These are phyloP conservation scores for Bubalus kerabau DNA, from an alignment of 2,113 vertebrate species.

Conservation along the genomic window DNA sequence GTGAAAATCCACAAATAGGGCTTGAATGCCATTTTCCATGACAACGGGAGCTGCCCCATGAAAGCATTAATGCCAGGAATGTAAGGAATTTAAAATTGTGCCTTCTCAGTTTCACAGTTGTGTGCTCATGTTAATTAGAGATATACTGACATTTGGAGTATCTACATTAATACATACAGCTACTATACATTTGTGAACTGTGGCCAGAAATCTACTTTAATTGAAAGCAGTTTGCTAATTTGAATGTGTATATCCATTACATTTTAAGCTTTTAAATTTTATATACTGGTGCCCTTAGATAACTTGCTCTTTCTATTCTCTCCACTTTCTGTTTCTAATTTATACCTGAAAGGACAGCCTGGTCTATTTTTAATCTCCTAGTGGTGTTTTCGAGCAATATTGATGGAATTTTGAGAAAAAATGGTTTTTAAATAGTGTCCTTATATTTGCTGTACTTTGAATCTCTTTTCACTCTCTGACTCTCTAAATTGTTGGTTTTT, in stretches of 20 bases:
- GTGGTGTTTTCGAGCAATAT: slow-evolving; percentile 38
- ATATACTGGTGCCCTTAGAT: slow-evolving; percentile 37
- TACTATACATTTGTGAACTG: slow-evolving; percentile 72
- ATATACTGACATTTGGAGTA: slow-evolving; percentile 70
- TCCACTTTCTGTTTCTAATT: slow-evolving; percentile 54
- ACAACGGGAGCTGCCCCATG: slow-evolving; percentile 68
- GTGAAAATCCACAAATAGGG: slow-evolving; percentile 67
- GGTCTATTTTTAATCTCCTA: slow-evolving; percentile 44
- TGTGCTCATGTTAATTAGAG: slow-evolving; percentile 67
- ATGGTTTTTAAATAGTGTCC: slow-evolving; percentile 23
- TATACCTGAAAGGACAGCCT: slow-evolving; percentile 35
- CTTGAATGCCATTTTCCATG: slow-evolving; percentile 65
- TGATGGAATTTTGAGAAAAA: slow-evolving; percentile 41
- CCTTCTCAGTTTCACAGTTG: slow-evolving; percentile 72
- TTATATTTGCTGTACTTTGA: slow-evolving; percentile 43
- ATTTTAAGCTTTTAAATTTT: slow-evolving; percentile 66
- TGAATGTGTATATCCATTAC: slow-evolving; percentile 52
- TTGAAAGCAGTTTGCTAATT: slow-evolving; percentile 66
- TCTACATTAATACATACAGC: slow-evolving; percentile 66
- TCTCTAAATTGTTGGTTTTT: slow-evolving; percentile 51
- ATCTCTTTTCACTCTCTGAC: slow-evolving; percentile 40
- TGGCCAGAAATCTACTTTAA: slow-evolving; percentile 68
- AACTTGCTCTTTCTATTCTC: slow-evolving; percentile 41
- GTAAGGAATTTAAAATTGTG: slow-evolving; percentile 73
- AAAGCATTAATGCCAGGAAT: slow-evolving; percentile 67